Evolutionary conservation across 1,140 invertebrate species (phyloP).

Genomic region (Pseudoatta argentina): DNA sequence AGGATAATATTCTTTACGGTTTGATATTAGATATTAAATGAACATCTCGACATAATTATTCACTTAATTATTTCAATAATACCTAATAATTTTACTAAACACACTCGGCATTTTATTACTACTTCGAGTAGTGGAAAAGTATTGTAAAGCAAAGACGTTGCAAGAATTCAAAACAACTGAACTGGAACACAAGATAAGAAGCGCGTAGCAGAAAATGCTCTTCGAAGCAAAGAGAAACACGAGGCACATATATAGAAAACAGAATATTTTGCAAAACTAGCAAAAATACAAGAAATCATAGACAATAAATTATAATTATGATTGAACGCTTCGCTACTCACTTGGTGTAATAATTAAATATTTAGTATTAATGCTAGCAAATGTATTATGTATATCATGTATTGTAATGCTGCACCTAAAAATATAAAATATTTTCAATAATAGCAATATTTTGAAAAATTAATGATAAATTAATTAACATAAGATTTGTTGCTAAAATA

Average conservation of each 20-base stretch:
- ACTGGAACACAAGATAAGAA: slow-evolving; percentile 71
- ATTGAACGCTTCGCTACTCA: background rate
- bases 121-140: slow-evolving; percentile 24
- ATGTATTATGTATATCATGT: background rate
- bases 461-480: background rate
- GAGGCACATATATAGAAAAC: slow-evolving; percentile 12
- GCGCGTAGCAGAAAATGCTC: slow-evolving; percentile 25
- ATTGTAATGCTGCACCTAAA: background rate
- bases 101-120: slow-evolving; percentile 14
- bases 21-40: slow-evolving; percentile 15
- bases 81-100: slow-evolving; percentile 23
- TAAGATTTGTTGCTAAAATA: background rate
- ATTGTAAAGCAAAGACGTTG: slow-evolving; percentile 22
- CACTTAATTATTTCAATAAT: slow-evolving; percentile 5
- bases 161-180: slow-evolving; percentile 66
- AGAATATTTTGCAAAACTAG: slow-evolving; percentile 6
- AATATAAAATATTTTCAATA: background rate
- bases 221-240: slow-evolving; percentile 7
- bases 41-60: background rate
- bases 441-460: background rate
- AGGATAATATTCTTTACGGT: background rate
- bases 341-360: background rate
- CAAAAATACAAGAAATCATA: slow-evolving; percentile 8
- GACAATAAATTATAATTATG: background rate
- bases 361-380: background rate